Base-by-base conservation (phyloP, 2,113 vertebrate genomes). In the Myanophis thanlyinensis region DNA sequence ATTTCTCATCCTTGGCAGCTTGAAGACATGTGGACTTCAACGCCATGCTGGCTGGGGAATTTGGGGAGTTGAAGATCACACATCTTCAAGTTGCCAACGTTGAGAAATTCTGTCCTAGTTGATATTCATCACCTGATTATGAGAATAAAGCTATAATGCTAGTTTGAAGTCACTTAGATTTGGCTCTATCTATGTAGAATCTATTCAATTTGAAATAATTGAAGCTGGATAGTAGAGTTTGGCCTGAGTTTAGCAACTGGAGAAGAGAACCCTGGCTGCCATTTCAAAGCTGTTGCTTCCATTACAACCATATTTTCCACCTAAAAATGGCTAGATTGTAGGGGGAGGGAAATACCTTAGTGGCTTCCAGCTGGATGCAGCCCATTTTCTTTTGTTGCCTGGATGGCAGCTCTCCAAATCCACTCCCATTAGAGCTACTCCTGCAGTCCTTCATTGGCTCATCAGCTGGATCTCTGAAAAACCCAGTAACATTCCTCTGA, bases 391-490 rank as follows among this genome's bases (percentile, higher is more conserved):
- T 80, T 80, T 80, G n/a, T 80, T 40, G 18, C 35, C 35, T 80
- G 67, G 67, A 1, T 20, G n/a, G 67, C 67, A 80, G n/a, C n/a
- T 80, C 5, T 80, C 15, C n/a, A 80, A 80, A 40, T 40, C 67
- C 18, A 2, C 67, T 80, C 35, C 73, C 73, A 44, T 44, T 22
- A 22, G n/a, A 20, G n/a, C 9, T 40, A 20, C 35, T 80, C 53
- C 13, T 0, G 47, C 30, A 25, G 73, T 0, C 0, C 40, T 62
- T 88, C 3, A 35, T 87, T n/a, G 8, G 1, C 1, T 0, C 48
- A 44, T 54, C 59, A 1, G 0, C 18, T 62, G 2, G 35, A n/a
- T 35, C 1, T 25, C 1, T 0, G 87, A 15, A 62, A 62, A 93
- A 91, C 47, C 93, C 88, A 48, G 12, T 91, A 6, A 59, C 47